Evolutionary conservation across 2,888 invertebrate genomes (phyloP), one percentile per base, ranked within the genome.

Genomic region (Hipparchia semele): DNA sequence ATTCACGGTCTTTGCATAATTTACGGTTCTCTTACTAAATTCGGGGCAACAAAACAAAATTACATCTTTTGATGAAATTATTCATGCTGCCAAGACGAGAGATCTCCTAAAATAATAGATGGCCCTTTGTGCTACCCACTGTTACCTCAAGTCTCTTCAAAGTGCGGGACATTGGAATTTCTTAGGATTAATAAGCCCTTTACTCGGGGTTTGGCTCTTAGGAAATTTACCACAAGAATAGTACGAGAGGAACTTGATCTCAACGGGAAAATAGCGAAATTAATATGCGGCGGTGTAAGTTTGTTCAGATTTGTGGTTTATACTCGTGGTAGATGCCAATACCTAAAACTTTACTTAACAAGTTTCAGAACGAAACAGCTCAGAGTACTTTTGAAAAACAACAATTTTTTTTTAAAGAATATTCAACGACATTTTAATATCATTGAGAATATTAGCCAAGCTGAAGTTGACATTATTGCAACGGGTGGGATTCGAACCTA

Each of bases 121-220:
- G 84, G 83, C 78, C 84, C 87, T 87, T 87, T 86, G 83, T 86
- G 60, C 45, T 51, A 83, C 82, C 80, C 79, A 79, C 77, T 86
- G 51, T 61, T 61, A 83, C 82, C 80, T 79, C 79, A 77, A 82
- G 78, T 78, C 79, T 85, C 80, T 79, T 86, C 83, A 83, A 84
- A 86, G 84, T 83, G 81, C 79, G 83, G 85, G 76, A 81, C 85
- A 86, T 85, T 80, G 84, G 81, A 85, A 88, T 90, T 87, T 85
- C 84, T 79, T 76, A 79, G 83, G 86, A 88, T 90, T 90, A 90
- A 89, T 90, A 89, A 90, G 86, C 85, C 85, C 85, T 86, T 84
- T 82, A 83, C 83, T 81, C 79, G 75, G 78, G 79, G 6, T 78
- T 79, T 80, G 85, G 86, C 83, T 84, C 83, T 81, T 80, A 79